Conservation (phyloP, 2,797 vertebrate species). For the Phataginus tetradactyla region DNA sequence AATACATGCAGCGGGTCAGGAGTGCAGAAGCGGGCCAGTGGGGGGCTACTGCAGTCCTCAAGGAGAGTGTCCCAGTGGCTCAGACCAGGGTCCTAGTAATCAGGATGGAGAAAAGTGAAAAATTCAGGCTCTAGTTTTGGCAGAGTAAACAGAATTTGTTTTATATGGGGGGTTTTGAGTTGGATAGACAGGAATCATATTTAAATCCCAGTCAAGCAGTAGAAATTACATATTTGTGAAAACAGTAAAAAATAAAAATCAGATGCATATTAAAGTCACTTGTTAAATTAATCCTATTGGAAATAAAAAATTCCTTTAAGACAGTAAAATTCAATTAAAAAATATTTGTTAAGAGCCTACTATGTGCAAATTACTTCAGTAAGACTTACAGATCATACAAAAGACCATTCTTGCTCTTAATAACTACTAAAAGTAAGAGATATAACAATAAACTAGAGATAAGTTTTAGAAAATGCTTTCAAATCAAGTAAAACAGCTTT, state of each 20-base stretch:
- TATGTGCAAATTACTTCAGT: conserved; percentile 5
- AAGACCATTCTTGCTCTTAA: conserved; percentile 33
- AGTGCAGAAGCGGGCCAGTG: neutral
- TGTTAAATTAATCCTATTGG: neutral
- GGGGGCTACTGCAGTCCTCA: neutral
- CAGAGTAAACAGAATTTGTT: neutral
- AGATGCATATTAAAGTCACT: neutral
- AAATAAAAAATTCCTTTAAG: conserved; percentile 33
- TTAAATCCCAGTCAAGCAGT: neutral
- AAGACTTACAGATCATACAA: neutral
- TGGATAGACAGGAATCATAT: neutral
- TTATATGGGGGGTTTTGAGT: neutral
- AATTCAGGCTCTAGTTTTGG: neutral
- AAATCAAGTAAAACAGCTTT: conserved; percentile 61
- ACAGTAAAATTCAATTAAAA: conserved; percentile 43
- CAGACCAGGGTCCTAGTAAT: neutral
- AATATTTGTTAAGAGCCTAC: neutral
- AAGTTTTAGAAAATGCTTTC: conserved; percentile 65
- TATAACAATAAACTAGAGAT: conserved; percentile 61
- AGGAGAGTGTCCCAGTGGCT: neutral
- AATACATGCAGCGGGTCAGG: neutral
- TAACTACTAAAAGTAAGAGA: conserved; percentile 61
- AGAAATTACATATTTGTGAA: neutral
- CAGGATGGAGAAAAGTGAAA: neutral
- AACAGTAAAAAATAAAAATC: neutral